Evolutionary conservation across 2,888 invertebrate genomes (phyloP).

Genomic region (Brachylomia viminalis): DNA sequence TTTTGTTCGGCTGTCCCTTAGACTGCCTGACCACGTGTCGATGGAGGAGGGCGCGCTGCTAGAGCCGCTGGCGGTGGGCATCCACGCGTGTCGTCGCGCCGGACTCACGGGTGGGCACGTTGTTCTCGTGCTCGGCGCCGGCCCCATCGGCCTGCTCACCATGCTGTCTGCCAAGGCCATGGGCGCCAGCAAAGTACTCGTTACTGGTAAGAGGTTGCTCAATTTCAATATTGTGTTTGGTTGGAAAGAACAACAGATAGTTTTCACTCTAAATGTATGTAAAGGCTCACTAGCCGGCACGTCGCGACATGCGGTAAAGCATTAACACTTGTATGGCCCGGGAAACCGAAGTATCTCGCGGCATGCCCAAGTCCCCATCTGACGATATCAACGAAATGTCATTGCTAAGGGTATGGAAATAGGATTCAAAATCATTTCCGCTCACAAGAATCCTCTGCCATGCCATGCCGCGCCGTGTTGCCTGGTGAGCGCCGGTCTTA

Average conservation of each 20-base stretch:
- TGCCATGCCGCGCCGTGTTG: background rate
- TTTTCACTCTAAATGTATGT: background rate
- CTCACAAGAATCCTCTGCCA: background rate
- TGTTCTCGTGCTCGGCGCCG: conserved; percentile 95
- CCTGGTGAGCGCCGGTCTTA: background rate
- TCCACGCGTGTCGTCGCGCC: conserved; percentile 97
- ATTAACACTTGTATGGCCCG: background rate
- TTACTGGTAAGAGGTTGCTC: conserved; percentile 91
- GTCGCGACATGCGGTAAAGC: background rate
- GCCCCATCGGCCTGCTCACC: conserved; percentile 96
- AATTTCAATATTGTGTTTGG: background rate
- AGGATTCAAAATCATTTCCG: background rate
- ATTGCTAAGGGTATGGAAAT: background rate
- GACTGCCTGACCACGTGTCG: conserved; percentile 96
- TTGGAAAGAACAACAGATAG: background rate
- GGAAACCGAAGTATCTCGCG: background rate
- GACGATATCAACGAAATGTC: background rate
- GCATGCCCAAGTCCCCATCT: background rate
- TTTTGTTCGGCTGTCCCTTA: conserved; percentile 73
- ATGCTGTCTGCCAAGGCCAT: conserved; percentile 95
- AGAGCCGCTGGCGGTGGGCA: conserved; percentile 98
- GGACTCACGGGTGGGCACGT: conserved; percentile 93
- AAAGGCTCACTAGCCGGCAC: too few species aligned
- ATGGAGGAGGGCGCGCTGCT: conserved; percentile 98
- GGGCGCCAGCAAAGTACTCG: conserved; percentile 95